Evolutionary conservation across 2,113 vertebrate species (phyloP).

Genomic region (Erythrolamprus reginae): DNA sequence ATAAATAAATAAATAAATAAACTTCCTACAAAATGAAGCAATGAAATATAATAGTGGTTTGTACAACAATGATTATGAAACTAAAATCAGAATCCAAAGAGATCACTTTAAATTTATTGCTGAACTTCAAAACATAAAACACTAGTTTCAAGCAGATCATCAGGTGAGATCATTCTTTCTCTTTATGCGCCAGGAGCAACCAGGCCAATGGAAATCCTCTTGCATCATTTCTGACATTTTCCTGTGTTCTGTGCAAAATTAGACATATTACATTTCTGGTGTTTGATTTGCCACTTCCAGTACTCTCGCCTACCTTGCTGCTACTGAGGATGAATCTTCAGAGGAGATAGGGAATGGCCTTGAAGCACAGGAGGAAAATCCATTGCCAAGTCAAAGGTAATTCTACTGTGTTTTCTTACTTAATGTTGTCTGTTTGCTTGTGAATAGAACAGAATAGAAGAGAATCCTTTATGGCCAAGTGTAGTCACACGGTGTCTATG

Average conservation of each 20-base stretch:
- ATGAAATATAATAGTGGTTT: neutral
- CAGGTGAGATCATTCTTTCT: neutral
- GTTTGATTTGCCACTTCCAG: neutral
- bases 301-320: neutral
- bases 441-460: neutral
- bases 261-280: neutral
- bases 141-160: neutral
- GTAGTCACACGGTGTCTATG: neutral
- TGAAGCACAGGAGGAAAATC: neutral
- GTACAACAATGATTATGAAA: neutral
- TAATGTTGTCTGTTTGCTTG: neutral
- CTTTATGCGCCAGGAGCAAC: neutral
- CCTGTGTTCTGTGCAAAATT: neutral
- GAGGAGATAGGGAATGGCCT: neutral
- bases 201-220: neutral
- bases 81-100: neutral
- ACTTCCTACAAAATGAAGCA: too few species aligned
- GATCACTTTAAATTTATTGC: neutral
- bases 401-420: neutral
- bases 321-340: neutral
- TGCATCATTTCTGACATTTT: neutral
- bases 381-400: neutral
- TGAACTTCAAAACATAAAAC: neutral
- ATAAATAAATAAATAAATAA: too few species aligned
- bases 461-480: neutral